phyloP scores from a whole-genome alignment of 64 coral and sea anemone genomes.

The Stichodactyla helianthus region DNA sequence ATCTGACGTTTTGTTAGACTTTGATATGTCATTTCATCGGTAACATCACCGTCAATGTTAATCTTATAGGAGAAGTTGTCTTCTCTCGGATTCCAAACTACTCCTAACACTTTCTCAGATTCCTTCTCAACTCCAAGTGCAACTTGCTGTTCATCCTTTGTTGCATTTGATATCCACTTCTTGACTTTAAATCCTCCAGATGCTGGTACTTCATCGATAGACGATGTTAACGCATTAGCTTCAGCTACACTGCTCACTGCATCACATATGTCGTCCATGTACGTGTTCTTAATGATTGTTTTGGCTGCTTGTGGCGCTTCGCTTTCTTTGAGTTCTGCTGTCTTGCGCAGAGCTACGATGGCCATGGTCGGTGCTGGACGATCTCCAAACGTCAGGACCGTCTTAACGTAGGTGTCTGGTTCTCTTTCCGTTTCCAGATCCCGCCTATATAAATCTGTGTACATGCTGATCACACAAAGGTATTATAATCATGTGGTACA shows the following conservation, averaged over 20 bases:
- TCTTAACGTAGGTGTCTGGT: slow-evolving; percentile 48
- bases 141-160: neutral
- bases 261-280: slow-evolving; percentile 39
- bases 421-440: slow-evolving; percentile 16
- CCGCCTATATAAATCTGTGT: slow-evolving; percentile 48
- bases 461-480: slow-evolving; percentile 34
- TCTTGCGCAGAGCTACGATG: slow-evolving; percentile 25
- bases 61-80: slow-evolving; percentile 32
- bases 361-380: slow-evolving; percentile 33
- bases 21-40: neutral
- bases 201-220: slow-evolving; percentile 32
- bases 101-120: slow-evolving; percentile 41
- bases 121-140: neutral
- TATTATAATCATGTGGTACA: slow-evolving; percentile 50
- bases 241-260: slow-evolving; percentile 1
- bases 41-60: neutral
- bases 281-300: neutral
- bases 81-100: slow-evolving; percentile 5
- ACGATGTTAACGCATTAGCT: neutral
- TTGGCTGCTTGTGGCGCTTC: slow-evolving; percentile 32
- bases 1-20: slow-evolving; percentile 37
- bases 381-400: slow-evolving; percentile 45
- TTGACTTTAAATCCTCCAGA: slow-evolving; percentile 48
- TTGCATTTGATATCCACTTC: slow-evolving; percentile 29
- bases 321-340: slow-evolving; percentile 16